Evolutionary conservation across 53 echinoderm and acorn worm species (phyloP), one percentile per base, ranked within the genome.

Genomic region (Stichopus horrens): DNA sequence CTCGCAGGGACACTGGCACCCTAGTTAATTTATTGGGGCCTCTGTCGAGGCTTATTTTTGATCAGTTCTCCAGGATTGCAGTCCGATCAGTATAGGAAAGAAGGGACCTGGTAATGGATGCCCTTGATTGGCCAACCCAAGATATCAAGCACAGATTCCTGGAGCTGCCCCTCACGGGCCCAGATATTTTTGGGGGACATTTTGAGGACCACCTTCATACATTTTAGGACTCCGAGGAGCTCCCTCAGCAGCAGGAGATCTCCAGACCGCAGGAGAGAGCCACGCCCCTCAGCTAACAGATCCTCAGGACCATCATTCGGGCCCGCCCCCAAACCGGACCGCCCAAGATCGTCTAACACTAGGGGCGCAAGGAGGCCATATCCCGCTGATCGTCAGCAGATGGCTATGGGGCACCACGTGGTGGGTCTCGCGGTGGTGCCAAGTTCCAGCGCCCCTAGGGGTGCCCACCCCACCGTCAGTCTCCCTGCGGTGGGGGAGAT

Each of bases 401-500:
- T 11, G 9, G 6, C 37, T 37, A 37, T 0, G 74, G 74, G 13
- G 74, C 8, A 6, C 8, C 8, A 73, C 74, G 74, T 73, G 74
- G 14, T 11, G 74, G 74, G 13, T 67, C 67, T 67, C 18, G 67
- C 18, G 67, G 67, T 67, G 67, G 67, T 67, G 67, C 67, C 11
- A 67, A 67, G 18, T 67, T 67, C 67, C 67, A 67, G 67, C 67
- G 11, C 67, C 60, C 60, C 60, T 59, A 59, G 60, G 60, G 60
- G 4, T 59, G 13, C 60, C 60, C 60, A 59, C 81, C 54, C 81
- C 18, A 57, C 67, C 54, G 54, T 11, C 5, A 8, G 8, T 80
- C 55, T 80, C 81, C 54, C 55, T 10, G 9, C 59, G 60, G 90
- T 90, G 55, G 90, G 86, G 16, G 90, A 58, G 77, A 13, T 77